Evolutionary conservation across 2,797 vertebrate species (phyloP), one percentile per base, ranked within the genome.

Genomic region (Sternarchorhynchus goeldii): DNA sequence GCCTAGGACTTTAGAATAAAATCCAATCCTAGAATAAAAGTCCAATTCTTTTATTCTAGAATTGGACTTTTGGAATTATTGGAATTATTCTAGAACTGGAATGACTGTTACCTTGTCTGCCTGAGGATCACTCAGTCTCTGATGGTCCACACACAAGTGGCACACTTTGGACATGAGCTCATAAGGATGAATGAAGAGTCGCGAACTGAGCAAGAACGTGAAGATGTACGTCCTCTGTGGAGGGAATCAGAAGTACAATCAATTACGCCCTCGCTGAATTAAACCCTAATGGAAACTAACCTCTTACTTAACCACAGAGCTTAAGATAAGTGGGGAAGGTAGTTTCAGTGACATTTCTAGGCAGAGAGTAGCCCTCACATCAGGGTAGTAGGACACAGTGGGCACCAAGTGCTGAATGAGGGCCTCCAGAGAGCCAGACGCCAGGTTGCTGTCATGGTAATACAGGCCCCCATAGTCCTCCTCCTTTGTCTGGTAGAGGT

Each of bases 321-420:
- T 7, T 14, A 45, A 73, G 45, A 39, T 29, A 34, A 14, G 56
- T 36, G 67, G 58, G 45, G 39, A 41, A 21, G 17, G 45, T 50
- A 14, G 8, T 12, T 50, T 50, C 10, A 12, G 45, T 8, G 7
- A 10, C 45, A 32, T 39, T 60, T 58, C 25, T 25, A 25, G 55
- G 39, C 57, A 62, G 25, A 60, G 20, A 73, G 56, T 20, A 56
- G 29, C 10, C 88, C 96, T 93, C 91, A 98, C 97, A 75, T 98
- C 97, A 1, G 97, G 97, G 76, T 96, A 97, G 87, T 98, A 97
- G 83, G 97, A 95, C 12, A 95, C 89, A 0, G 88, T 96, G 3
- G 97, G 97, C 70, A 99, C 94, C 81, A 99, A 88, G 90, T 97
- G 96, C 76, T 95, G 94, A 81, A 99, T 94, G 81, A 98, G 95